These are phyloP conservation scores for Cydia pomonella DNA, from an alignment of 1,140 invertebrate species.

Conservation along the genomic window DNA sequence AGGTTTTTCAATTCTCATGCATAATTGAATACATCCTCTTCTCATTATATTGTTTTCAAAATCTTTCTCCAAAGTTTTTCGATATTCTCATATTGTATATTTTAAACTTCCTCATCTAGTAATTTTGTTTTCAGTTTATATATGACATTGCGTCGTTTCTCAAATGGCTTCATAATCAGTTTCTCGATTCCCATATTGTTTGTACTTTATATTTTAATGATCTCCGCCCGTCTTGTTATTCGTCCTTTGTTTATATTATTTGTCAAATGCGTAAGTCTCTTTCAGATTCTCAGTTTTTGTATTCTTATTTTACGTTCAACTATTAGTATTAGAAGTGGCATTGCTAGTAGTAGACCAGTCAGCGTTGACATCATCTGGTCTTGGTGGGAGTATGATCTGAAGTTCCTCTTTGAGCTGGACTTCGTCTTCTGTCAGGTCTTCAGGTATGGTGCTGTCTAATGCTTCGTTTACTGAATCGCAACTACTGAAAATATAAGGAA, in stretches of 20 bases:
- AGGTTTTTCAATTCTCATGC: no score
- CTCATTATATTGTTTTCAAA: no score
- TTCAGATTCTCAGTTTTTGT: no score
- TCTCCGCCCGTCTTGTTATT: not conserved
- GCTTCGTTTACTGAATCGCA: slow-evolving; percentile 51
- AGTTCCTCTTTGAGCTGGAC: slow-evolving; percentile 64
- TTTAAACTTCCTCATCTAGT: no score
- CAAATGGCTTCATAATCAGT: no score
- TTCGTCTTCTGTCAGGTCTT: slow-evolving; percentile 63
- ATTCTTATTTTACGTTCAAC: not conserved
- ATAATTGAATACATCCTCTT: no score
- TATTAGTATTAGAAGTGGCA: slow-evolving; percentile 35
- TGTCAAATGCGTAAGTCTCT: not conserved
- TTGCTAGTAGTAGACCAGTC: slow-evolving; percentile 50
- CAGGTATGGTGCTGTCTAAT: slow-evolving; percentile 49
- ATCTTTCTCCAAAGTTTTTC: no score
- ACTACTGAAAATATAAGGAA: slow-evolving; percentile 39
- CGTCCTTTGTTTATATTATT: not conserved
- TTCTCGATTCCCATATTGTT: no score
- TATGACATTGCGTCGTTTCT: no score
- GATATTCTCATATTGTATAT: no score
- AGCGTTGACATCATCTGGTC: slow-evolving; percentile 61
- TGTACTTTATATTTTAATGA: no score
- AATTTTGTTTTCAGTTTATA: no score
- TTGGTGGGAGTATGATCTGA: slow-evolving; percentile 69